Base-by-base conservation (phyloP, 53 echinoderm and acorn worm genomes). In the Henricia sp. region DNA sequence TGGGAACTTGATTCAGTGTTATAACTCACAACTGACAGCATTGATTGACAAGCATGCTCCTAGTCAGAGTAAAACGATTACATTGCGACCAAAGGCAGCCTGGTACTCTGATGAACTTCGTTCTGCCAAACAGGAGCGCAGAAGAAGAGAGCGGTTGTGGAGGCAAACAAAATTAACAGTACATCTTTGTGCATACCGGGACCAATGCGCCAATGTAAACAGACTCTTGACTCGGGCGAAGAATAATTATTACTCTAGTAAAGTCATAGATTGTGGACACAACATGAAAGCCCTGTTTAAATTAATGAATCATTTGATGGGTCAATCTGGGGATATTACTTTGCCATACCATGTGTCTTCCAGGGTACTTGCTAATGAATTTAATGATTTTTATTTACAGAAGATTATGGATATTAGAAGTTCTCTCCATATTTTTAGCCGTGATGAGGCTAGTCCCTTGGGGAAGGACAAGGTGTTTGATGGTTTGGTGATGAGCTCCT, bases 81-180 rank as follows among this genome's bases (percentile, higher is more conserved):
- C 74, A 11, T 28, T 74, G 4, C 74, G 74, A 28, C 74, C 74
- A 8, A 43, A 50, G 21, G 4, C 30, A 32, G 44, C 74, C 52
- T 74, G 74, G 74, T 74, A 74, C 27, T 74, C 74, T 33, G 32
- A 42, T 28, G 74, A 74, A 29, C 41, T 74, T 30, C 44, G 48
- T 19, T 28, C 41, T 43, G 74, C 74, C 12, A 74, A 74, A 50
- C 41, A 53, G 48, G 17, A 43, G 21, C 41, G 74, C 21, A 46
- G 48, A 50, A 74, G 12, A 74, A 42, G 41, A 43, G 74, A 53
- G 36, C 50, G 74, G 12, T 28, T 43, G 27, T 74, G 74, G 74
- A 51, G 74, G n/a, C n/a, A n/a, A n/a, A n/a, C n/a, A n/a, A n/a
- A n/a, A n/a, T n/a, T n/a, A n/a, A n/a, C n/a, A n/a, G n/a, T n/a